Evolutionary conservation across 2,113 vertebrate species (phyloP).

Genomic region (Pangasianodon gigas): DNA sequence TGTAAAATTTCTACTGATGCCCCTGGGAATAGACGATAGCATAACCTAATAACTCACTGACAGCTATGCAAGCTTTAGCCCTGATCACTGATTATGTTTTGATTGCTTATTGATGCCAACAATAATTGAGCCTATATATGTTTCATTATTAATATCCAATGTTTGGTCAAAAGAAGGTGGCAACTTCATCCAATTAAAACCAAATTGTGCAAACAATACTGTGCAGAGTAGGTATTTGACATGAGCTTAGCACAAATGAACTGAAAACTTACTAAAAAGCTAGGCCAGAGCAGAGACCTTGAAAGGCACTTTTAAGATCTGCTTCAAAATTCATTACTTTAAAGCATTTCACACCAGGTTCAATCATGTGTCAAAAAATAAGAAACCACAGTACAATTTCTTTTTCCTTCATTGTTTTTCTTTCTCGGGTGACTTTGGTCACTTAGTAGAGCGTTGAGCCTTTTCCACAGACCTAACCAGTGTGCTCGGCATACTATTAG

Average conservation of each 20-base stretch:
- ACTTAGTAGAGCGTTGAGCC: conserved; percentile 49
- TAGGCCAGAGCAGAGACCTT: background rate
- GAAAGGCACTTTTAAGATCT: background rate
- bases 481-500: conserved; percentile 47
- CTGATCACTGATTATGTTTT: conserved; percentile 9
- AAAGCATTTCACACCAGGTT: background rate
- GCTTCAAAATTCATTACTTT: conserved; percentile 31
- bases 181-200: background rate
- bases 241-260: background rate
- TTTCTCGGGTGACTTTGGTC: conserved; percentile 52
- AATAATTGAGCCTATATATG: background rate
- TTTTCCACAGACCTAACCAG: conserved; percentile 28
- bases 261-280: background rate
- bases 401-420: background rate
- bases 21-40: background rate
- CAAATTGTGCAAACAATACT: background rate
- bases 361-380: background rate
- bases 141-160: background rate
- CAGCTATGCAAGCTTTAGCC: background rate
- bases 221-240: background rate
- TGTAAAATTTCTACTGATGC: background rate
- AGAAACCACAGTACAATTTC: background rate
- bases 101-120: background rate
- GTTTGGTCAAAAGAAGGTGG: conserved; percentile 1
- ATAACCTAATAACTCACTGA: background rate